phyloP scores from a whole-genome alignment of 2,113 vertebrate genomes.

The Eurypyga helias region DNA sequence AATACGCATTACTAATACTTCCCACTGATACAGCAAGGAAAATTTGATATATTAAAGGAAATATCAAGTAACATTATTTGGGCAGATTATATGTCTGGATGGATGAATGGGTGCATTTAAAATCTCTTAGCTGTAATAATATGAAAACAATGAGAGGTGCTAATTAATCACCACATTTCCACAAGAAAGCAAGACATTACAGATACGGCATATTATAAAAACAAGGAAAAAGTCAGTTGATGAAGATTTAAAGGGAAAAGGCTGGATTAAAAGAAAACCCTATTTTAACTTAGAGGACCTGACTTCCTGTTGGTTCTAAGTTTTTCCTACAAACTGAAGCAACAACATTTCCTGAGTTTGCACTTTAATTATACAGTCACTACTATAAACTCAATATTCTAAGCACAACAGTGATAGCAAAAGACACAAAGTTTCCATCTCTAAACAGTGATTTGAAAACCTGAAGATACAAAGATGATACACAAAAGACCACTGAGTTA shows the following conservation, averaged over 20 bases:
- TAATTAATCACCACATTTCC: not conserved
- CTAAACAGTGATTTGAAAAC: not conserved
- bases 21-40: not conserved
- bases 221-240: not conserved
- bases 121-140: not conserved
- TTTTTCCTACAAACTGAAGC: not conserved
- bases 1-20: not conserved
- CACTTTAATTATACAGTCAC: not conserved
- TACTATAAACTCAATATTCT: not conserved
- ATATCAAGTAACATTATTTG: not conserved
- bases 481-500: not conserved
- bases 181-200: not conserved
- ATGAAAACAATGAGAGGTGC: not conserved
- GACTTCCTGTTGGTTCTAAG: not conserved
- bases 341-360: not conserved
- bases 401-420: not conserved
- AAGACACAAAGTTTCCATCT: not conserved
- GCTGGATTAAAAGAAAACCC: not conserved
- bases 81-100: not conserved
- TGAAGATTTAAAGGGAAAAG: not conserved
- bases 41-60: not conserved
- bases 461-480: not conserved
- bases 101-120: not conserved
- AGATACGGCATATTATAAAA: not conserved
- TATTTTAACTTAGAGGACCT: not conserved